A percentile compares a stretch with the other conserved stretches of the same genome.
Evolutionary conservation across 2,113 vertebrate species (phyloP).

Genomic region (Suncus etruscus): DNA sequence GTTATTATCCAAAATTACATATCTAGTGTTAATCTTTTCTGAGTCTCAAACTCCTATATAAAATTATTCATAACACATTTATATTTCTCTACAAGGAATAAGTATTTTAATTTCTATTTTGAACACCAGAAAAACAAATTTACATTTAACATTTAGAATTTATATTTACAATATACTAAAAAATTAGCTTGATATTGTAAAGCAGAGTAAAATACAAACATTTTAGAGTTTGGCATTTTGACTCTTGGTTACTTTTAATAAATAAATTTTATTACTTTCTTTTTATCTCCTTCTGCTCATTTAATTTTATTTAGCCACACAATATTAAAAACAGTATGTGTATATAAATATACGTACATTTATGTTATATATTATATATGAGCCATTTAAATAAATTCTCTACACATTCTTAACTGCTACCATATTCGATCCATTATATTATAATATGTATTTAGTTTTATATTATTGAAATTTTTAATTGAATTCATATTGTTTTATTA

Average conservation of each 20-base stretch:
- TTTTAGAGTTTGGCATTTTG: not conserved
- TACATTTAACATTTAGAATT: constrained; percentile 26
- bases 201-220: not conserved
- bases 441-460: not conserved
- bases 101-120: constrained; percentile 28
- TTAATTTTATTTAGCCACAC: constrained; percentile 20
- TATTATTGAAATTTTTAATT: not conserved
- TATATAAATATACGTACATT: not conserved
- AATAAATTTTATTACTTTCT: not conserved
- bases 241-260: not conserved
- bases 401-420: not conserved
- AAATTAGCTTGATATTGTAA: not conserved
- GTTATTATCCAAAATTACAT: not conserved
- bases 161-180: not conserved
- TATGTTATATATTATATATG: not conserved
- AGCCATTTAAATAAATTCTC: not conserved
- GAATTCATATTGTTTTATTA: too few species aligned
- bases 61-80: not conserved
- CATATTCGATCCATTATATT: not conserved
- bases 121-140: not conserved
- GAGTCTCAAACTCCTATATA: not conserved
- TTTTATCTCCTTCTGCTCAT: not conserved
- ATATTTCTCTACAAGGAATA: not conserved
- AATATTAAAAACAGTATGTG: not conserved
- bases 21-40: not conserved